Evolutionary conservation across 2,797 vertebrate species (phyloP), one percentile per base, ranked within the genome.

Genomic region (Cuniculus paca): DNA sequence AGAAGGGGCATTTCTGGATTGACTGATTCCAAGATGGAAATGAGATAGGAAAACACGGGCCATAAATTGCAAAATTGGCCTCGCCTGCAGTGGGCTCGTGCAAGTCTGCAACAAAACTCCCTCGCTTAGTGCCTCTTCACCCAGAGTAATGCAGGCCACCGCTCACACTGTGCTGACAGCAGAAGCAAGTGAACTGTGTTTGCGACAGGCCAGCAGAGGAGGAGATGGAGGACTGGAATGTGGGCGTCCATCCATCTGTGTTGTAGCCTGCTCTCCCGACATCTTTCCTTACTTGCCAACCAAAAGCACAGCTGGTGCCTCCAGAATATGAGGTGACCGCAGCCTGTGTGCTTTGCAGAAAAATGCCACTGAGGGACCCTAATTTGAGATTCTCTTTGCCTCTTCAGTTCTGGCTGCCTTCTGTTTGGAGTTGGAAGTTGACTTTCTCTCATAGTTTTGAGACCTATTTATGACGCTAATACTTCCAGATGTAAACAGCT

Each of bases 11-110:
- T 56, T 80, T 90, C 36, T 77, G 54, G 39, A 48, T 42, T 81
- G 84, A 82, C 68, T 22, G 88, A 90, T 90, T 45, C 60, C 13
- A 61, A 42, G 63, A 70, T 77, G 56, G 52, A 89, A 94, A 56
- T 22, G 80, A 75, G 86, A 36, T 11, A 9, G 58, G 24, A 52
- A 89, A 77, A n/a, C 79, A 9, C 2, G 31, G 80, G 12, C 42
- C 34, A 22, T 34, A 34, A 45, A 65, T 88, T 17, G 5, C 19
- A 13, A 12, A 56, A 34, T 6, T 26, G 78, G 16, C 36, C 26
- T 36, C 20, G 31, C 28, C 36, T 20, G 6, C 5, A 10, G 6
- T 8, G 58, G 34, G 34, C 60, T 42, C 70, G 36, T 24, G 0
- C 14, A 16, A 24, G 42, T 72, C 50, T 26, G 20, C 52, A 74